Conservation (phyloP, 2,797 vertebrate genomes). For the Coreius guichenoti region DNA sequence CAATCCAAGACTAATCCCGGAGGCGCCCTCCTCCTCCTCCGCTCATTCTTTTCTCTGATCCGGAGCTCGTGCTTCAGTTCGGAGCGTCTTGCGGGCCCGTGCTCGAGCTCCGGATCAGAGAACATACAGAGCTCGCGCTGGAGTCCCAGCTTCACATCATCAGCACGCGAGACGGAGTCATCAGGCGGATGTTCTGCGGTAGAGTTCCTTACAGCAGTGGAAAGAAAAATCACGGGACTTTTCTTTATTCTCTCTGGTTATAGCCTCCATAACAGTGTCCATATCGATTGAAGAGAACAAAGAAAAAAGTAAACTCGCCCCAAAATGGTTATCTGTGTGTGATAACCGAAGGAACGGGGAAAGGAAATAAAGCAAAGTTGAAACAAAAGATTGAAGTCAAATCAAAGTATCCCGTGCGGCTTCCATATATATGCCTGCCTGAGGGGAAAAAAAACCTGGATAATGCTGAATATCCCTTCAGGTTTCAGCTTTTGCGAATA, state of each 20-base stretch:
- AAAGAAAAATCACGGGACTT: slow-evolving; percentile 57
- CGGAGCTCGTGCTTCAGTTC: slow-evolving; percentile 7
- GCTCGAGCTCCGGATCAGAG: neutral
- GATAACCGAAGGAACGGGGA: neutral
- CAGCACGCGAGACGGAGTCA: slow-evolving; percentile 78
- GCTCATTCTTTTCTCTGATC: neutral
- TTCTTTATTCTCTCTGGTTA: slow-evolving; percentile 14
- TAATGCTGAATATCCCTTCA: neutral
- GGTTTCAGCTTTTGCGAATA: neutral
- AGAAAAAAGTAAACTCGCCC: neutral
- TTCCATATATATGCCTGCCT: neutral
- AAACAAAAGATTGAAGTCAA: slow-evolving; percentile 23
- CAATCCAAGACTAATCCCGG: slow-evolving; percentile 49
- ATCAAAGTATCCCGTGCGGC: neutral
- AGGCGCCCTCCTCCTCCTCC: slow-evolving; percentile 38
- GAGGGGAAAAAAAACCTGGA: neutral
- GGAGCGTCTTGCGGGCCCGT: neutral
- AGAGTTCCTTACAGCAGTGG: slow-evolving; percentile 46
- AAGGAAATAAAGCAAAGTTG: slow-evolving; percentile 6
- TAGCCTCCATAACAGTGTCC: neutral
- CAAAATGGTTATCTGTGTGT: neutral
- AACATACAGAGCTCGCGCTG: neutral
- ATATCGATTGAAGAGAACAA: neutral
- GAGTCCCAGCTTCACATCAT: neutral
- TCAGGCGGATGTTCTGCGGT: slow-evolving; percentile 76